These are phyloP conservation scores for Lutraria rhynchaena DNA, from an alignment of 1,140 invertebrate genomes.

Conservation along the genomic window DNA sequence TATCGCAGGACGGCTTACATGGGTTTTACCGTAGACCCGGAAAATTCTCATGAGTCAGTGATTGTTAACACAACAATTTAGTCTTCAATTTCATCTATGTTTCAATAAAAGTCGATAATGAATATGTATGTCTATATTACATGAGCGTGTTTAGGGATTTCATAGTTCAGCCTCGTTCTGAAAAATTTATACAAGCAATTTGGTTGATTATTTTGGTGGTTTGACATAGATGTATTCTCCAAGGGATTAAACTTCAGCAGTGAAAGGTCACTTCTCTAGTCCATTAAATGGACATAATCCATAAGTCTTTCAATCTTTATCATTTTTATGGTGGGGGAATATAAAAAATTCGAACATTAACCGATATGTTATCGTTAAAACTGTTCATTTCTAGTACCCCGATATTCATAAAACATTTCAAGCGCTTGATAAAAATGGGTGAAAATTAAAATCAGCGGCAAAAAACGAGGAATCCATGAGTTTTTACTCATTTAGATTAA, in stretches of 20 bases:
- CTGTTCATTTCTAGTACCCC: conserved; percentile 32
- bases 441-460: conserved; percentile 39
- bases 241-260: conserved; percentile 11
- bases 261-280: conserved; percentile 40
- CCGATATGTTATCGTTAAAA: conserved; percentile 50
- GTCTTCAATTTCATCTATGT: too few relatives aligned
- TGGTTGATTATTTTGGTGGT: too few relatives aligned
- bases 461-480: conserved; percentile 16
- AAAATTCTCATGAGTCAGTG: too few relatives aligned
- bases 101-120: too few relatives aligned
- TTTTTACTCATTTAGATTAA: conserved; percentile 5
- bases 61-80: too few relatives aligned
- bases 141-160: too few relatives aligned
- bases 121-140: too few relatives aligned
- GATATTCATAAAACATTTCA: conserved; percentile 52
- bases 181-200: too few relatives aligned
- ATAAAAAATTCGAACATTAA: conserved; percentile 48
- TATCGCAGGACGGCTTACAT: too few relatives aligned
- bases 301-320: conserved; percentile 53
- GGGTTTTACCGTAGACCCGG: too few relatives aligned
- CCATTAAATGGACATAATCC: conserved; percentile 56
- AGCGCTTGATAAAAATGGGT: not conserved
- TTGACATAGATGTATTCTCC: not conserved
- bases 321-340: conserved; percentile 55
- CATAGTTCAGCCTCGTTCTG: too few relatives aligned